A percentile compares a stretch with the other conserved stretches of the same genome.
Conservation (phyloP, 1,140 invertebrate genomes). For the Sesamia nonagrioides region DNA sequence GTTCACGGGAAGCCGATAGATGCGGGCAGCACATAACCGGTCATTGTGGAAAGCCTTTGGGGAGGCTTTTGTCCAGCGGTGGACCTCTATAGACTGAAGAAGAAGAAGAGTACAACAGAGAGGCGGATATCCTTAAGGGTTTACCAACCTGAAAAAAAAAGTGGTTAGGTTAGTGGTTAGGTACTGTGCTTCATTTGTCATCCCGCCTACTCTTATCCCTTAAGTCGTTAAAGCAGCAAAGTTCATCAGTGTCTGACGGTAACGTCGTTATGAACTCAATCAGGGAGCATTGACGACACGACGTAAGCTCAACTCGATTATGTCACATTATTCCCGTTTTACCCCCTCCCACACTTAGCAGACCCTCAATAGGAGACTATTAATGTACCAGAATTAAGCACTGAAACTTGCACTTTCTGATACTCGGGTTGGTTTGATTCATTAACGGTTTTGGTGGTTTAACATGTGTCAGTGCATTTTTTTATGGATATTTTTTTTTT, state of each 20-base stretch:
- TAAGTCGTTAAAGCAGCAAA: slow-evolving; percentile 62
- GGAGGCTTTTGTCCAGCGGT: too few species aligned
- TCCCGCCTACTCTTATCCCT: slow-evolving; percentile 47
- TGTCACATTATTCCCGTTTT: slow-evolving; percentile 65
- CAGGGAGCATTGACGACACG: slow-evolving; percentile 78
- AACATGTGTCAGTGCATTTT: slow-evolving; percentile 3
- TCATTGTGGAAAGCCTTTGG: too few species aligned
- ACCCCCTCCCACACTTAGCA: slow-evolving; percentile 24
- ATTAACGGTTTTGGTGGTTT: slow-evolving; percentile 1
- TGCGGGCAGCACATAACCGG: too few species aligned
- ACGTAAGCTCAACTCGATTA: slow-evolving; percentile 80
- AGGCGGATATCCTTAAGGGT: too few species aligned
- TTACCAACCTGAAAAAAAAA: too few species aligned
- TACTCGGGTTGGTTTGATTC: background rate
- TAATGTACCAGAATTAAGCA: slow-evolving; percentile 30
- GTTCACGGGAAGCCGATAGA: too few species aligned
- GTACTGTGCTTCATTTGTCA: background rate
- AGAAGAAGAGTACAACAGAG: too few species aligned
- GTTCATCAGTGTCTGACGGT: slow-evolving; percentile 77
- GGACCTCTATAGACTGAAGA: too few species aligned
- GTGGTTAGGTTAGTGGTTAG: too few species aligned
- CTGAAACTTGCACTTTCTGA: slow-evolving; percentile 17
- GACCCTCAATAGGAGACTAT: slow-evolving; percentile 13
- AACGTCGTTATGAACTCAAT: slow-evolving; percentile 81
- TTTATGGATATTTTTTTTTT: too few species aligned